Evolutionary conservation across 2,113 vertebrate genomes (phyloP), one percentile per base, ranked within the genome.

Genomic region (Lasiurus borealis): DNA sequence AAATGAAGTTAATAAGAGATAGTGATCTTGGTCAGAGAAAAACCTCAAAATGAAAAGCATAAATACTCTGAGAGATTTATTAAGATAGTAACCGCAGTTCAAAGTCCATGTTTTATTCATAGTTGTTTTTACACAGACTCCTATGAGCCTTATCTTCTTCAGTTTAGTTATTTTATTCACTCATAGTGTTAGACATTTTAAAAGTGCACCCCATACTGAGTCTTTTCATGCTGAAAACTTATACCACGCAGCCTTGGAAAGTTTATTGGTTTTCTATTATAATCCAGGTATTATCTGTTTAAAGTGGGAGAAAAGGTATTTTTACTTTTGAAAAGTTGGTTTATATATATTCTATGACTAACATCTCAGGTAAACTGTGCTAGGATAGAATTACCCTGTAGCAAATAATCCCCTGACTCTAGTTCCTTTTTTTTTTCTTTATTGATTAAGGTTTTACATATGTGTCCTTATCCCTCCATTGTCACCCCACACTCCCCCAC

Each of bases 41-140:
- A 93, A 64, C 75, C 82, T 16, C 85, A 10, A 85, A 71, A 50
- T 50, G 36, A 90, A 50, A 80, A 75, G 10, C 46, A 77, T 29
- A 78, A 75, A 80, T 80, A 71, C 40, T 54, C 27, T 68, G 36
- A 83, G 31, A 89, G 62, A 36, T 75, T 91, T 88, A 90, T 48
- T 78, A 69, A 92, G 34, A 77, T 23, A 12, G 40, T 29, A 90
- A n/a, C 11, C 40, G 66, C 18, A 62, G 14, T 72, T 78, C 62
- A 85, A 84, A 72, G 16, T 5, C 14, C 14, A n/a, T 52, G n/a
- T 81, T 77, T 77, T 50, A 27, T 69, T 95, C 77, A 36, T 29
- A 44, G 15, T 76, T 21, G 13, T 48, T 91, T 95, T 80, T 50
- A 46, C 71, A 66, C 8, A 36, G 21, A 50, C 7, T 66, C 25